phyloP scores from a whole-genome alignment of 2,113 vertebrate species.

The Apteryx mantelli region DNA sequence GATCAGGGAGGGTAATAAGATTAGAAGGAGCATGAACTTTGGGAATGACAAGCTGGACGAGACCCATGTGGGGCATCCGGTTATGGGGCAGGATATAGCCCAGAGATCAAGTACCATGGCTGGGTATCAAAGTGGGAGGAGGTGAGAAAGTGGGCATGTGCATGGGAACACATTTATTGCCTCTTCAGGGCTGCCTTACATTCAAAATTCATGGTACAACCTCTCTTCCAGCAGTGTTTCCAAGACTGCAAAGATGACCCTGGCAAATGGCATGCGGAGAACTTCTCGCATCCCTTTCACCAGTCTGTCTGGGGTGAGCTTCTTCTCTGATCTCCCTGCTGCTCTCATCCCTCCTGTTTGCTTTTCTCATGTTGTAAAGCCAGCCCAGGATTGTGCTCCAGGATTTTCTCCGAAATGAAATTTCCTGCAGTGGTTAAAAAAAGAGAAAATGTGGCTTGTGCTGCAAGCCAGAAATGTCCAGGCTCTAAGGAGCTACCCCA shows the following conservation, averaged over 20 bases:
- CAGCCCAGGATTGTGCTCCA: accelerated
- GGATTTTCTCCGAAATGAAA: neutral
- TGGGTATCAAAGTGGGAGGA: neutral
- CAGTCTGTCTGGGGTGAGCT: neutral
- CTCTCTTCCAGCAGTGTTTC: neutral
- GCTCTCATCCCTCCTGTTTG: neutral
- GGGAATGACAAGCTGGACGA: neutral
- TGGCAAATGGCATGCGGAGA: neutral
- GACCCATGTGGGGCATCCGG: neutral
- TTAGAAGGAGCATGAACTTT: neutral
- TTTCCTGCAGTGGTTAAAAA: neutral
- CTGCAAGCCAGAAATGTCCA: neutral
- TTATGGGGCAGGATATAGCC: neutral
- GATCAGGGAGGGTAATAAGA: neutral
- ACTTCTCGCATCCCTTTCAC: neutral
- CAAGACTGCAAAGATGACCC: neutral
- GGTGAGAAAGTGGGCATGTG: neutral
- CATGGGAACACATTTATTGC: neutral
- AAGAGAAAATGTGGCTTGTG: neutral
- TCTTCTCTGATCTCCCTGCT: neutral
- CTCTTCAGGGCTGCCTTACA: neutral
- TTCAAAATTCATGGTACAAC: neutral
- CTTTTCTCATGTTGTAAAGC: neutral
- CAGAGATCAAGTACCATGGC: neutral
- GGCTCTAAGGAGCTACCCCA: neutral